These are phyloP conservation scores for Sycon ciliatum DNA, from an alignment of 37 sponge, comb jelly and placozoan species.

Conservation along the genomic window DNA sequence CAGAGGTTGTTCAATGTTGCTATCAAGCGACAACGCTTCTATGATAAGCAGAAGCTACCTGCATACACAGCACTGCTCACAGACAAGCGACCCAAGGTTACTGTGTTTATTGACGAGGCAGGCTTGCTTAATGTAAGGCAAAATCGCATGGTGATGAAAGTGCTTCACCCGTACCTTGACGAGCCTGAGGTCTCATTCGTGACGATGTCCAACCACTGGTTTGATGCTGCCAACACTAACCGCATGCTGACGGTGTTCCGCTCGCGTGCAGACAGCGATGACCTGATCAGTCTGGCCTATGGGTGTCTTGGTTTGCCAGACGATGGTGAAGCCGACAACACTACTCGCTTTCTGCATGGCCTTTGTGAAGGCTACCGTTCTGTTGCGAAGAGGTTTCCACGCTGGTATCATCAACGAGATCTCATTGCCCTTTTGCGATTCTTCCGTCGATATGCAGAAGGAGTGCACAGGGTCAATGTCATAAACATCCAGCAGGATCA, in stretches of 20 bases:
- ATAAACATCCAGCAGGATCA: too few species aligned
- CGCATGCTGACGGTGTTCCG: slow-evolving; percentile 6
- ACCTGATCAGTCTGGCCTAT: neutral
- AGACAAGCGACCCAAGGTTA: too few species aligned
- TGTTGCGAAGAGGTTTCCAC: neutral
- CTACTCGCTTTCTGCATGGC: neutral
- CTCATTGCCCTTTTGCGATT: neutral
- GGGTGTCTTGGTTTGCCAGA: neutral
- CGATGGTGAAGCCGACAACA: neutral
- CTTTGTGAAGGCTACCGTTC: neutral
- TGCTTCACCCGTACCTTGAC: slow-evolving; percentile 1
- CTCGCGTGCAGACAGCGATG: neutral
- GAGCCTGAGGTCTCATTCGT: slow-evolving; percentile 5
- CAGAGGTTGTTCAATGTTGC: neutral
- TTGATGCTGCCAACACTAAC: slow-evolving; percentile 13
- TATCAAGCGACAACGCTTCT: neutral
- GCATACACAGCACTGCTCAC: too few species aligned
- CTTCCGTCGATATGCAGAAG: too few species aligned
- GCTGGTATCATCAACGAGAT: neutral
- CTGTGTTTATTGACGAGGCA: neutral
- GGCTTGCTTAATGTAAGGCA: neutral
- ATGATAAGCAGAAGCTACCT: neutral
- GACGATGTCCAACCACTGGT: neutral
- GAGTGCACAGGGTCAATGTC: too few species aligned
- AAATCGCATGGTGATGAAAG: neutral